Evolutionary conservation across 2,888 invertebrate genomes (phyloP).

Genomic region (Cryptophagus acutangulus): DNA sequence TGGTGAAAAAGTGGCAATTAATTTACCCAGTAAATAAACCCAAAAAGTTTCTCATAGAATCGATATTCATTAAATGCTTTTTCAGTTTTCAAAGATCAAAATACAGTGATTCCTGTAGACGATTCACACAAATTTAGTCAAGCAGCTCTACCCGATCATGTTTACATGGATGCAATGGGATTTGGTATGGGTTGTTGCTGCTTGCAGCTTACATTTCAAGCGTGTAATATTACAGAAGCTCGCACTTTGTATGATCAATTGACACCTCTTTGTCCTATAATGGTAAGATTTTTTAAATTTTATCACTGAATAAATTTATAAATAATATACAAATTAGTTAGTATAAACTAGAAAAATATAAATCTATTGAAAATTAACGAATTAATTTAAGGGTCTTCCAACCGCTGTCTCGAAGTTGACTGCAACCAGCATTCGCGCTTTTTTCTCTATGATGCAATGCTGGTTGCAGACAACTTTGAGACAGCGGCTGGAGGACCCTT

Average conservation of each 20-base stretch:
- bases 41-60: too few relatives aligned
- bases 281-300: slow-evolving; percentile 55
- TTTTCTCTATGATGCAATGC: too few relatives aligned
- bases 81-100: slow-evolving; percentile 87
- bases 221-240: slow-evolving; percentile 94
- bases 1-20: slow-evolving; percentile 93
- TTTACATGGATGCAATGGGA: slow-evolving; percentile 99
- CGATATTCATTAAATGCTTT: too few relatives aligned
- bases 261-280: slow-evolving; percentile 93
- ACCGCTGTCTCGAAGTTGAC: too few relatives aligned
- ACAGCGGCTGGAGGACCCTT: too few relatives aligned
- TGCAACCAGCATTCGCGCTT: too few relatives aligned
- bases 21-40: slow-evolving; percentile 77
- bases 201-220: slow-evolving; percentile 93
- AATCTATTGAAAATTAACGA: too few relatives aligned
- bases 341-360: too few relatives aligned
- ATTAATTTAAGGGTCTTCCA: too few relatives aligned
- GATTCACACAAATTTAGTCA: slow-evolving; percentile 61
- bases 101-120: slow-evolving; percentile 82
- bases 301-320: too few relatives aligned
- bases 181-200: slow-evolving; percentile 99
- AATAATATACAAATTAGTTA: too few relatives aligned
- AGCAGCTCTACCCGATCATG: slow-evolving; percentile 79
- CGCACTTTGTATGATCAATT: slow-evolving; percentile 94
- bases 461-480: too few relatives aligned